These are phyloP conservation scores for Thalassarche chlororhynchos DNA, from an alignment of 2,113 vertebrate species.

Conservation along the genomic window DNA sequence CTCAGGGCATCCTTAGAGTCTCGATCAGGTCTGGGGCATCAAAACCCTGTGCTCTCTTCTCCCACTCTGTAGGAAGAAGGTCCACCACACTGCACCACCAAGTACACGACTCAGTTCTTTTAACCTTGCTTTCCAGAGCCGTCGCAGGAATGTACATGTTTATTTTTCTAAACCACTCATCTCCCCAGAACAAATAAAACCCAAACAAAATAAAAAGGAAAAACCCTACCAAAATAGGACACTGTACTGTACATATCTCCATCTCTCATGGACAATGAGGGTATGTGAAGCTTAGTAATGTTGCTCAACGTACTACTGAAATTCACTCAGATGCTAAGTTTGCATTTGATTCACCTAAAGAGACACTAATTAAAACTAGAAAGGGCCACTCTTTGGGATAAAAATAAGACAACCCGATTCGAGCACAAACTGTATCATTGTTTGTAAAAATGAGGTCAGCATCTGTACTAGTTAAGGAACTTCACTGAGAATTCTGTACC, in stretches of 20 bases:
- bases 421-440: background rate
- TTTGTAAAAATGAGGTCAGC: background rate
- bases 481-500: background rate
- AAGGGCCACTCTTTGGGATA: background rate
- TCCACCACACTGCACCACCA: background rate
- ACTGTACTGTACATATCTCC: background rate
- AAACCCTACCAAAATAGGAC: background rate
- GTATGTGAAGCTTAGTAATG: background rate
- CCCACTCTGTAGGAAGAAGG: background rate
- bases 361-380: background rate
- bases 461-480: background rate
- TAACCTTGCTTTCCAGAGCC: background rate
- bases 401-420: background rate
- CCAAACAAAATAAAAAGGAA: background rate
- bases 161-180: background rate
- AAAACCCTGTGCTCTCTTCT: background rate
- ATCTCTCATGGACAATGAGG: background rate
- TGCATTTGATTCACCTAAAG: background rate
- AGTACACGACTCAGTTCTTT: background rate
- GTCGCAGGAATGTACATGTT: rapidly evolving
- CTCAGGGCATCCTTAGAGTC: background rate
- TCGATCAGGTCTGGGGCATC: background rate
- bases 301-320: background rate
- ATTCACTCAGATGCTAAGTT: background rate
- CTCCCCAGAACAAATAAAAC: background rate